Evolutionary conservation across 2,113 vertebrate species (phyloP).

Genomic region (Eclectus roratus): DNA sequence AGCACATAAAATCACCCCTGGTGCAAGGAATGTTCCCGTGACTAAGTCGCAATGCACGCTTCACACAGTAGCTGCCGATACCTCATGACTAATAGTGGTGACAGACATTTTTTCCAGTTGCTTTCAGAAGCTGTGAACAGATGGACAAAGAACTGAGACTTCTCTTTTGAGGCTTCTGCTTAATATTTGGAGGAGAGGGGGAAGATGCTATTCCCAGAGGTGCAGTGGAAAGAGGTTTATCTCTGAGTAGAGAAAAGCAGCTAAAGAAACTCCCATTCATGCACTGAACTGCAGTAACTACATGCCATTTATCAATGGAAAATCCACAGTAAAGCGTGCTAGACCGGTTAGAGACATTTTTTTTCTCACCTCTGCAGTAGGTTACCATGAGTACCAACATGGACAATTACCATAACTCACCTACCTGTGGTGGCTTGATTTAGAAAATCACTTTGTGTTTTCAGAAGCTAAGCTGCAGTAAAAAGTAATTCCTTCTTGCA

Average conservation of each 20-base stretch:
- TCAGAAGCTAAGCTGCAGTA: neutral
- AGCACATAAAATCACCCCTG: neutral
- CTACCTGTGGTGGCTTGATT: neutral
- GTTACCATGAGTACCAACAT: neutral
- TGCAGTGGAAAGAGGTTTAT: neutral
- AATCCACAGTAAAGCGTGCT: neutral
- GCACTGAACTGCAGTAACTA: neutral
- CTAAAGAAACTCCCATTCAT: neutral
- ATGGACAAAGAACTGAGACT: neutral
- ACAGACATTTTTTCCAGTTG: neutral
- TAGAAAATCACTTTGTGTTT: neutral
- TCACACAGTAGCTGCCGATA: neutral
- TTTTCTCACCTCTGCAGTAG: neutral
- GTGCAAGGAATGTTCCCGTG: neutral
- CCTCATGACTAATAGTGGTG: neutral
- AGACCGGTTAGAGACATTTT: neutral
- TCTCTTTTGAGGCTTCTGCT: neutral
- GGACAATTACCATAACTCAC: neutral
- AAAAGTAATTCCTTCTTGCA: neutral
- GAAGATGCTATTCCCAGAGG: neutral
- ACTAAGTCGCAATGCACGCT: neutral
- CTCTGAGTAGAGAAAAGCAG: neutral
- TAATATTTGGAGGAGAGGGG: neutral
- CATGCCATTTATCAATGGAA: neutral
- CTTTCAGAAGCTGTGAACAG: neutral